Evolutionary conservation across 1,140 invertebrate species (phyloP), one percentile per base, ranked within the genome.

Genomic region (Achroia grisella): DNA sequence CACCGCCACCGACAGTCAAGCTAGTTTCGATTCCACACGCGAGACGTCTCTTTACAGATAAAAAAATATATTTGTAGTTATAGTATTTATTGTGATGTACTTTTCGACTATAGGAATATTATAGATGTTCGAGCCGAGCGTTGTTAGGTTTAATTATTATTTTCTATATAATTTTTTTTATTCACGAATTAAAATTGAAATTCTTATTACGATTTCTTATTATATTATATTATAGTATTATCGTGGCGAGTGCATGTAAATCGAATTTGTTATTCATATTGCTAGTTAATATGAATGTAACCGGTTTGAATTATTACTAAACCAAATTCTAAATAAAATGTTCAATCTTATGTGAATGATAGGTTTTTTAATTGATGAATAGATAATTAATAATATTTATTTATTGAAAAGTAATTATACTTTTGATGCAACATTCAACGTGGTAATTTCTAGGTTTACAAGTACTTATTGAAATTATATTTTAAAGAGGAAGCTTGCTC

Each of bases 51-150:
- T 23, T 43, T 34, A 13, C 23, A 37, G 39, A 42, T 46, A 6
- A 34, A 55, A 43, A 53, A 44, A 43, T 44, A 48, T 44, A 49
- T 60, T 23, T 44, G 54, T 78, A 78, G 70, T 58, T 62, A 62
- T 74, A 75, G 58, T 75, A 75, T 75, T 78, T 75, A 78, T 78
- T 75, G 65, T 74, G 61, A 71, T 71, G 60, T 67, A 72, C 56
- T 71, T 66, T 65, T 72, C 52, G 48, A 56, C 48, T 67, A 47
- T 61, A 63, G 56, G 37, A 54, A 65, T 57, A 54, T 59, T 60
- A 52, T 65, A 68, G 64, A 61, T 48, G 56, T 64, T 64, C 48
- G 56, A 56, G 33, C 29, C 60, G 49, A 30, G 53, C 59, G 51
- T 39, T 61, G 57, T 48, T 61, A 59, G 52, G 34, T 60, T 51